Base-by-base conservation (phyloP, 2,888 invertebrate genomes). In the Mylabris sibirica region DNA sequence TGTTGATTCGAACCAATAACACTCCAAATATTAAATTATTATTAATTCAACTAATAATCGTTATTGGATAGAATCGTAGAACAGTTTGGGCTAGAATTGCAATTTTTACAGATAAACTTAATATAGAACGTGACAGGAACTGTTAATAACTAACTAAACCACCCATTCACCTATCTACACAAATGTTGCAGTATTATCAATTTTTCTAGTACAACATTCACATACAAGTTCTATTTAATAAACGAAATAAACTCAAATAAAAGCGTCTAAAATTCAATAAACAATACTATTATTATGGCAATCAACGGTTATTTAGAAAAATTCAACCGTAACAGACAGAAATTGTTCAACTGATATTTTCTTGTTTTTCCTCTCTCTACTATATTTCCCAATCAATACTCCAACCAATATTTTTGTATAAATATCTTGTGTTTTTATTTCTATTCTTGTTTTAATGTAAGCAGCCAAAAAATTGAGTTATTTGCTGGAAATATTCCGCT, bases 51-150 rank as follows among this genome's bases (percentile, higher is more conserved):
- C 24, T 57, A 57, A 57, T 57, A 22, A 57, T 57, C 22, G 12
- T 14, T 3, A 4, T 22, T 0, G 30, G 30, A 30, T 30, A 30
- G 24, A 57, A 57, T 24, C 1, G 14, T 24, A 24, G 24, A 14
- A 14, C 8, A 30, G 24, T 20, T 17, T 24, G 24, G 24, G 4
- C 24, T 22, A 3, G 57, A 57, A 57, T 57, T 24, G 24, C 57
- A 24, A 57, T 57, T 57, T 57, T 57, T 24, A 57, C 24, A 57
- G 57, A 57, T 57, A 57, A 57, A 57, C 57, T 57, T 57, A 57
- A 57, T 57, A 24, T 22, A 12, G 24, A 57, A 57, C 57, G 57
- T 57, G 57, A 24, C 57, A 57, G 3, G 57, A 57, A 57, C 57
- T 24, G 24, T 24, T 57, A 57, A 57, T 57, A 24, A 57, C 17